These are phyloP conservation scores for Bagarius yarrelli DNA, from an alignment of 2,113 vertebrate genomes.

Conservation along the genomic window DNA sequence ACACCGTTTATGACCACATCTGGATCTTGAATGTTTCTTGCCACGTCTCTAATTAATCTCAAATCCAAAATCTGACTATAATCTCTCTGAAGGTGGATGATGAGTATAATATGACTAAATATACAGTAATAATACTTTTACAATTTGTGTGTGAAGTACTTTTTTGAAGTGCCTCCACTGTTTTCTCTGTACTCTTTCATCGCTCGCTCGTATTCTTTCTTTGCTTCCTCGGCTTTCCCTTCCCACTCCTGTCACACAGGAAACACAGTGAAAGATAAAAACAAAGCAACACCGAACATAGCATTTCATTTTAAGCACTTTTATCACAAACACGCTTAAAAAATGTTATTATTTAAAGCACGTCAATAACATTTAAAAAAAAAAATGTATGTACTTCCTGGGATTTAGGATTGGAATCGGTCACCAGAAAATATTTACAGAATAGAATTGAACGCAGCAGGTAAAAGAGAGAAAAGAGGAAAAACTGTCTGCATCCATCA, in stretches of 20 bases:
- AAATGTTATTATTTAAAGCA: no score
- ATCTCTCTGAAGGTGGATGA: background rate
- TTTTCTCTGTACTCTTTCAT: constrained; percentile 81
- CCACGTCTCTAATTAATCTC: background rate
- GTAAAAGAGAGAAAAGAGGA: background rate
- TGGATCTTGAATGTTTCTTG: background rate
- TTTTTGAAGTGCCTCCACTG: constrained; percentile 58
- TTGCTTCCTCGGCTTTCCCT: constrained; percentile 78
- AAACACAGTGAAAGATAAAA: background rate
- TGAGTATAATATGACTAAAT: background rate
- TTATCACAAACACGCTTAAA: no score
- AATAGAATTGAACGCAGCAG: no score
- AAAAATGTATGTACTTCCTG: no score
- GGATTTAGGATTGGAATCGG: no score
- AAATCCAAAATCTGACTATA: background rate
- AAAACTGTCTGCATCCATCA: background rate
- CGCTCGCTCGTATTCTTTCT: constrained; percentile 78
- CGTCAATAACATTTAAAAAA: no score
- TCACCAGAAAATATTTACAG: no score
- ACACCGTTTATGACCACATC: background rate
- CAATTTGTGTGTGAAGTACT: constrained; percentile 11
- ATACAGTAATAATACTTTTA: background rate
- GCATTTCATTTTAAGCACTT: background rate
- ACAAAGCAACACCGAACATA: background rate
- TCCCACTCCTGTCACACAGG: constrained; percentile 77